A percentile compares a stretch with the other conserved stretches of the same genome.
Conservation (phyloP, 2,888 invertebrate genomes). For the Aquatica leii region DNA sequence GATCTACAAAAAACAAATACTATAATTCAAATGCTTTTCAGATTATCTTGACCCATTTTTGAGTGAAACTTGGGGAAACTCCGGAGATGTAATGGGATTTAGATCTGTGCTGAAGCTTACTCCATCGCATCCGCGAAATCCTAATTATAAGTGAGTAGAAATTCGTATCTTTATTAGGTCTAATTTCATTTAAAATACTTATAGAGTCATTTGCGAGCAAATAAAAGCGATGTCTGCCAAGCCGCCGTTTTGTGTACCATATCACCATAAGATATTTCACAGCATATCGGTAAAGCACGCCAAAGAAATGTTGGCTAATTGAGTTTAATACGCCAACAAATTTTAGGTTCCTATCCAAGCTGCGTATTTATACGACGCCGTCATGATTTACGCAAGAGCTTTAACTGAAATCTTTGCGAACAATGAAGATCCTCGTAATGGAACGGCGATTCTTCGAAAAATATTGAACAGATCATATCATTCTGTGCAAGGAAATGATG, state of each 20-base stretch:
- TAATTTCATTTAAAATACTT: conserved; percentile 39
- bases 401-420: conserved; percentile 75
- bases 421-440: conserved; percentile 77
- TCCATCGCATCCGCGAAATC: conserved; percentile 78
- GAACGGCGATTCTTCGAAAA: conserved; percentile 76
- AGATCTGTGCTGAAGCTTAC: conserved; percentile 82
- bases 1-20: not conserved
- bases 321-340: not conserved
- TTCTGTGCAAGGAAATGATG: conserved; percentile 82
- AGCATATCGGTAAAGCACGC: conserved; percentile 70
- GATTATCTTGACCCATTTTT: conserved; percentile 76
- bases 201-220: conserved; percentile 73
- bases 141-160: conserved; percentile 74
- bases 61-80: conserved; percentile 62
- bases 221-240: conserved; percentile 75
- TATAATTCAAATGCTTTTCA: conserved; percentile 54
- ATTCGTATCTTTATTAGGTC: not conserved
- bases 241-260: conserved; percentile 81
- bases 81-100: conserved; percentile 74
- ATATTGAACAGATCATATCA: conserved; percentile 80
- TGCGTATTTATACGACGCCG: conserved; percentile 86
- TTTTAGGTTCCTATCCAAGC: conserved; percentile 81
- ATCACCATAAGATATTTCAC: conserved; percentile 77
- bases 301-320: not conserved
- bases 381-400: conserved; percentile 85